Base-by-base conservation (phyloP, 2,888 invertebrate genomes). In the Autographa gamma region DNA sequence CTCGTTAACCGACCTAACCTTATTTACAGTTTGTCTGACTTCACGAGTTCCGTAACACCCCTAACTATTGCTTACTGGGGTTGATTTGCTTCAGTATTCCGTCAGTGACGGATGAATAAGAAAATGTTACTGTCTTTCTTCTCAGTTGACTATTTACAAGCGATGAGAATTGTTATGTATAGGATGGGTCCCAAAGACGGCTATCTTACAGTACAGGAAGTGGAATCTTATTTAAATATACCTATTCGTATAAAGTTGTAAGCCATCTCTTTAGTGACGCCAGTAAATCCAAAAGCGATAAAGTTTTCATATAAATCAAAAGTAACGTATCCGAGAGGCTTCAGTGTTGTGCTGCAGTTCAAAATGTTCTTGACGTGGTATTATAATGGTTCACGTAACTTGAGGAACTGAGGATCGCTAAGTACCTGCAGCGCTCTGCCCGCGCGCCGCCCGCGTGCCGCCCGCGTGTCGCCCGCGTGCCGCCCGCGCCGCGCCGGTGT, bases 1-100 rank as follows among this genome's bases (percentile, higher is more conserved):
- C 41, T 41, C 5, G 41, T 58, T 58, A 25, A 64, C 58, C n/a
- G 25, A 1, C n/a, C 31, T 31, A 65, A 65, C n/a, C 59, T 43
- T 32, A 59, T 64, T 58, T 19, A 58, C 38, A 32, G 31, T 32
- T 64, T 31, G 63, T 54, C 14, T 13, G 19, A 54, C 7, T 7
- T 56, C 54, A 25, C 54, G 4, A 25, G 54, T 56, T 19, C 11
- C 54, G 19, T 19, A 25, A 25, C 54, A 56, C 54, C 13, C 1
- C 8, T 25, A 56, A 56, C 19, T 56, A 25, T 11, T 13, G 19
- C 19, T 54, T 8, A 48, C 48, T 5, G n/a, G 48, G n/a, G 48
- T n/a, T 48, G 48, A 48, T 48, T 48, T 48, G 7, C n/a, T 48
- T 48, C n/a, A 1, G 6, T n/a, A n/a, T n/a, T 48, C 48, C n/a